A percentile compares a stretch with the other conserved stretches of the same genome.
Evolutionary conservation across 2,888 invertebrate genomes (phyloP).

Genomic region (Pilophorus perplexus): DNA sequence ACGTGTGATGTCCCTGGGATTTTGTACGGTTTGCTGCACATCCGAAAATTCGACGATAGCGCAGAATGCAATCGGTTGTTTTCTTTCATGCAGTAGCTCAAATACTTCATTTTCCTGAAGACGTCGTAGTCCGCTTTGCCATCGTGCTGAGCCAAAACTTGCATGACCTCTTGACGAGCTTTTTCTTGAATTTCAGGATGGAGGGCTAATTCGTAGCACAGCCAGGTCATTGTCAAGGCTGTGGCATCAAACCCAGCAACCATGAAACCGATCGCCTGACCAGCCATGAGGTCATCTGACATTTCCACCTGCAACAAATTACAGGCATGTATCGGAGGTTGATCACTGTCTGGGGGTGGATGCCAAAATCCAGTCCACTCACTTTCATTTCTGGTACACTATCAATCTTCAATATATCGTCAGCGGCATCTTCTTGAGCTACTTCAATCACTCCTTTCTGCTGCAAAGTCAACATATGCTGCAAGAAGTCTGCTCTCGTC

Average conservation of each 20-base stretch:
- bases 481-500: neutral
- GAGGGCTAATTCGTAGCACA: conserved; percentile 57
- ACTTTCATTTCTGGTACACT: neutral
- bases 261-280: conserved; percentile 59
- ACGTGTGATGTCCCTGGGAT: conserved; percentile 6
- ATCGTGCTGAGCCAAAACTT: conserved; percentile 51
- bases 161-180: conserved; percentile 56
- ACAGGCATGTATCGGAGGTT: too few relatives aligned
- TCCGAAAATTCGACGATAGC: conserved; percentile 10
- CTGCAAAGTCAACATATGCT: conserved; percentile 4
- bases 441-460: neutral
- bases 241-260: conserved; percentile 65
- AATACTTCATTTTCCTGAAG: conserved; percentile 58
- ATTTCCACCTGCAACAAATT: too few relatives aligned
- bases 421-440: neutral
- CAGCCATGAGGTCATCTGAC: conserved; percentile 51
- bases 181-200: conserved; percentile 57
- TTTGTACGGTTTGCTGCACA: conserved; percentile 11
- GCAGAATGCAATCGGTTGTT: conserved; percentile 13
- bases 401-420: neutral
- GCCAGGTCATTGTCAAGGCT: conserved; percentile 60
- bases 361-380: too few relatives aligned
- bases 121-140: conserved; percentile 57
- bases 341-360: too few relatives aligned
- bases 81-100: conserved; percentile 48